Conservation (phyloP, 2,888 invertebrate species). For the Ischnus inquisitorius region DNA sequence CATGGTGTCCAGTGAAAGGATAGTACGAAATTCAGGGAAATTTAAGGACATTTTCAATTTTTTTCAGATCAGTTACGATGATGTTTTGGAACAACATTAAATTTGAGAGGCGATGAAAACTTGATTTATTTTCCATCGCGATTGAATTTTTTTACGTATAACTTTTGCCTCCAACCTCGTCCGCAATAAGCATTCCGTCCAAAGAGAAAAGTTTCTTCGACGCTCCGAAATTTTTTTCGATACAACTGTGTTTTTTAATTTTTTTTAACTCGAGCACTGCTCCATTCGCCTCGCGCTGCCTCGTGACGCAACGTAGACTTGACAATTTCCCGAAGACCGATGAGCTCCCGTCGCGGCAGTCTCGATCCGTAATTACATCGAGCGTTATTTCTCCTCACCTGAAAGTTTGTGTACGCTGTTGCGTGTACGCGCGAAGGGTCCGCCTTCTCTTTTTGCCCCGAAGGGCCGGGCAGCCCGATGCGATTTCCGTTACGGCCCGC, state of each 20-base stretch:
- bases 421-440: slow-evolving; percentile 27
- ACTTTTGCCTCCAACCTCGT: slow-evolving; percentile 23
- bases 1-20: too few species aligned
- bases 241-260: neutral
- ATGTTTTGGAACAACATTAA: neutral
- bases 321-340: slow-evolving; percentile 50
- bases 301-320: slow-evolving; percentile 14
- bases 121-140: neutral
- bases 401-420: slow-evolving; percentile 8
- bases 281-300: slow-evolving; percentile 14
- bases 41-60: too few species aligned
- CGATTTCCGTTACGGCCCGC: slow-evolving; percentile 70
- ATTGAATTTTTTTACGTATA: slow-evolving; percentile 9
- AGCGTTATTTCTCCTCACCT: slow-evolving; percentile 49
- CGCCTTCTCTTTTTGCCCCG: slow-evolving; percentile 37
- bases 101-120: neutral
- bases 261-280: neutral
- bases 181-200: neutral
- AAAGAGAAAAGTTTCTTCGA: too few species aligned
- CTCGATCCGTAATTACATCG: slow-evolving; percentile 61
- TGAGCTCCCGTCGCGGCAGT: slow-evolving; percentile 40
- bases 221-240: too few species aligned
- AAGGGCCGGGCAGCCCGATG: slow-evolving; percentile 42
- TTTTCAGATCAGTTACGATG: too few species aligned
- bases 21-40: too few species aligned